Base-by-base conservation (phyloP, 2,888 invertebrate genomes). In the Tiliacea citrago region DNA sequence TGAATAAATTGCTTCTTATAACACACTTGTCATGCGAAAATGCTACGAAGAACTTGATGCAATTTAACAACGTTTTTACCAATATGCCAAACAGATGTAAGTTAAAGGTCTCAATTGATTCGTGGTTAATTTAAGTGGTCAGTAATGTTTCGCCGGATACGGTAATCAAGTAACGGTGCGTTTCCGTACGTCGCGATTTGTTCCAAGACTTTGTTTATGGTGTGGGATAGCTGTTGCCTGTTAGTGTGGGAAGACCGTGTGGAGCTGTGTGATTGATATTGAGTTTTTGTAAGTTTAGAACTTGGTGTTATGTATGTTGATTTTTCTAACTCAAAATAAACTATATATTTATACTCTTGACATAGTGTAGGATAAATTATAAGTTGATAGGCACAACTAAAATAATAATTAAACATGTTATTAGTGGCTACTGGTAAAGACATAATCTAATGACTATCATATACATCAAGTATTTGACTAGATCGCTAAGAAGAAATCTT, bases 131-230 rank as follows among this genome's bases (percentile, higher is more conserved):
- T 73, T 58, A 77, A 80, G 51, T 72, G 72, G 79, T 58, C 55
- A 61, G 67, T 73, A 83, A 79, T 74, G 79, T 83, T 77, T 58
- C 65, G 55, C 74, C 85, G 79, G 78, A 86, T 85, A 85, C 77
- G 61, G 67, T 85, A 81, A 77, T 83, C 75, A 75, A 68, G 58
- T 86, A 86, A 86, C 87, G 81, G 85, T 65, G 53, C 70, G 42
- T 74, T 74, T 81, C 81, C 81, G 72, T 75, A 70, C 58, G 63
- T 49, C 75, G 63, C 42, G 55, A 68, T 69, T 75, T 74, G 78
- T 75, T 65, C 47, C 53, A 53, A 76, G 62, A 75, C 75, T 60
- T 76, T 73, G 69, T 75, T 80, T 75, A 75, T 42, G 66, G 18
- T 16, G 62, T 57, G 47, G 51, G 55, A 71, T 78, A 73, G 81